Base-by-base conservation (phyloP, 2,797 vertebrate species). In the Parauchenoglanis punctatus region DNA sequence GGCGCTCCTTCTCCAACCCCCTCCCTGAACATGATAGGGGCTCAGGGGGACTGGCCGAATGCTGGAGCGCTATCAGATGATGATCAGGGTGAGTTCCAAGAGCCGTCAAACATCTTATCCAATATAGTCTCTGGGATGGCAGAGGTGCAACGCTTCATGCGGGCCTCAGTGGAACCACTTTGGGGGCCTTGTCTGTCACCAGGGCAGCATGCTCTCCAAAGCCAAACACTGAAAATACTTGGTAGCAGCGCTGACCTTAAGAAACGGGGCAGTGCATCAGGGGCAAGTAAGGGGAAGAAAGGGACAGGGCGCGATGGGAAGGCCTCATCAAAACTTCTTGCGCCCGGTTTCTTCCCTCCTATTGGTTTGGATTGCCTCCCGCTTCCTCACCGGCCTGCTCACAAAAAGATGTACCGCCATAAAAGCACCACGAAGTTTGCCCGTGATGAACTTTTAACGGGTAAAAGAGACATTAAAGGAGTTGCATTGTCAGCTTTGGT, bases 361-460 rank as follows among this genome's bases (percentile, higher is more conserved):
- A 96, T 97, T 46, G 95, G 97, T 25, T 91, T 97, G 75, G 97
- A 96, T 86, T 99, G 97, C 92, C 94, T 96, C 89, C 97, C 99
- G 96, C 82, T 98, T 97, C 95, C 98, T 97, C 94, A 99, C 1
- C 96, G 97, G 94, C 98, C 98, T 46, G 98, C 98, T 88, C 99
- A 99, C 97, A 99, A 99, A 98, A 99, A 99, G 95, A 96, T 99
- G 92, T 99, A 99, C 94, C 98, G 99, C 91, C 99, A 99, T 94
- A 99, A 99, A 96, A 98, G 98, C 93, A 99, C 97, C 93, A 97
- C 98, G 87, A 99, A 99, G 94, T 97, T 97, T 72, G 96, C 98
- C 93, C 95, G 98, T 93, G 97, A 99, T 95, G 99, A 99, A 94
- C 98, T 97, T 93, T 96, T 97, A 96, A 97, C 99, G 95, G 97